Evolutionary conservation across 37 sponge, comb jelly and placozoan genomes (phyloP), one percentile per base, ranked within the genome.

Genomic region (Cladorhizidae sp.): DNA sequence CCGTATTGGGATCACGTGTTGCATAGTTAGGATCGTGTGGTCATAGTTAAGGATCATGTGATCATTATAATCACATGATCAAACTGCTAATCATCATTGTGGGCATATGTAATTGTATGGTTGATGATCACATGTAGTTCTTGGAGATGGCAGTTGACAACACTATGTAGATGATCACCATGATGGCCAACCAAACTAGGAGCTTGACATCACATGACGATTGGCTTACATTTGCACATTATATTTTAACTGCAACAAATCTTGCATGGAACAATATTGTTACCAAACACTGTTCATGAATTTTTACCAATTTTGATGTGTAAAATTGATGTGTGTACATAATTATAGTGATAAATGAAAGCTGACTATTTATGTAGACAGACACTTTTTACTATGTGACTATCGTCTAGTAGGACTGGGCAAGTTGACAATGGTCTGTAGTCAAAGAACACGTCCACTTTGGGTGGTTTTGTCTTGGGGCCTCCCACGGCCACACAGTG

Each of bases 131-230:
- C 50, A n/a, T 86, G 41, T 67, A 94, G 94, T 94, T 94, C 45
- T 77, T 94, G 37, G 91, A 89, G 37, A 89, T 94, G 90, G 94
- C 83, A n/a, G 73, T 94, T 56, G 94, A 89, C 71, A 89, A 86
- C 73, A 85, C 86, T 11, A 40, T 78, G 41, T 67, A 15, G 8
- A 37, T 67, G 7, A 26, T 17, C 28, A n/a, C n/a, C n/a, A n/a
- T n/a, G n/a, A n/a, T n/a, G n/a, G n/a, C n/a, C n/a, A n/a, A n/a
- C n/a, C n/a, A n/a, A n/a, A n/a, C n/a, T n/a, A n/a, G 17, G 61
- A 28, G 1, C n/a, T 72, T 72, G 22, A 20, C 5, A 49, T 8
- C 28, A 49, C 25, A n/a, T n/a, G n/a, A n/a, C n/a, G n/a, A n/a
- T n/a, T n/a, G n/a, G n/a, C n/a, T n/a, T n/a, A n/a, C n/a, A n/a